Percentiles rank a stretch among this genome's conserved stretches.
Conservation (phyloP, 2,113 vertebrate genomes). For the Phoenicopterus ruber region DNA sequence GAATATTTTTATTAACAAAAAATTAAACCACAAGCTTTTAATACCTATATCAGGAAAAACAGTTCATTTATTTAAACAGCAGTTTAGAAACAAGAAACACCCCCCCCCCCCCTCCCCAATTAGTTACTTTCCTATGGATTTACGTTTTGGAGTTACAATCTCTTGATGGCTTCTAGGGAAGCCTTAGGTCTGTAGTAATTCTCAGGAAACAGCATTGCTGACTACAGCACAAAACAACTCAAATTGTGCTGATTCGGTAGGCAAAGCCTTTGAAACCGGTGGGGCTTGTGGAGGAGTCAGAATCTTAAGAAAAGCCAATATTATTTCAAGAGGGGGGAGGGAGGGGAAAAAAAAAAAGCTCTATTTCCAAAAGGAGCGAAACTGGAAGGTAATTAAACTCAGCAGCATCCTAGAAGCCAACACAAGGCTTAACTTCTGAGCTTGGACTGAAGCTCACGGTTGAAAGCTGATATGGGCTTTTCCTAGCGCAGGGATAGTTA, state of each 20-base stretch:
- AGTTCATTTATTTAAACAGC: slow-evolving; percentile 41
- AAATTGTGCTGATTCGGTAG: slow-evolving; percentile 16
- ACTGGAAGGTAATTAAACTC: not conserved
- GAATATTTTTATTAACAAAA: slow-evolving; percentile 8
- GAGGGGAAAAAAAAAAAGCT: not conserved
- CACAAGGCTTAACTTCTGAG: not conserved
- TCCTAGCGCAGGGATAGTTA: not conserved
- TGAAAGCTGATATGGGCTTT: slow-evolving; percentile 19
- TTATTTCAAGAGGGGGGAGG: not conserved
- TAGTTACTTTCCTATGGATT: not conserved
- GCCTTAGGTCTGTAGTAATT: not conserved
- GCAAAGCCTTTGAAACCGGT: not conserved
- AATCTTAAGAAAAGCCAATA: slow-evolving; percentile 7
- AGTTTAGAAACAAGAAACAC: slow-evolving; percentile 18
- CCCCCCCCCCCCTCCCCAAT: not conserved
- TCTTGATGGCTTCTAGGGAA: not conserved
- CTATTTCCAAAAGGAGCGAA: slow-evolving; percentile 14
- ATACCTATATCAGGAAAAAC: not conserved
- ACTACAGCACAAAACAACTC: slow-evolving; percentile 44
- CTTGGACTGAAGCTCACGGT: not conserved
- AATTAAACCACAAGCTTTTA: slow-evolving; percentile 8
- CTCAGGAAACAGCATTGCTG: slow-evolving; percentile 48
- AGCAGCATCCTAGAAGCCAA: not conserved
- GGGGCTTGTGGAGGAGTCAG: not conserved
- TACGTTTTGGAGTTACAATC: not conserved